Conservation (phyloP, 2,113 vertebrate genomes). For the Pluvialis apricaria region DNA sequence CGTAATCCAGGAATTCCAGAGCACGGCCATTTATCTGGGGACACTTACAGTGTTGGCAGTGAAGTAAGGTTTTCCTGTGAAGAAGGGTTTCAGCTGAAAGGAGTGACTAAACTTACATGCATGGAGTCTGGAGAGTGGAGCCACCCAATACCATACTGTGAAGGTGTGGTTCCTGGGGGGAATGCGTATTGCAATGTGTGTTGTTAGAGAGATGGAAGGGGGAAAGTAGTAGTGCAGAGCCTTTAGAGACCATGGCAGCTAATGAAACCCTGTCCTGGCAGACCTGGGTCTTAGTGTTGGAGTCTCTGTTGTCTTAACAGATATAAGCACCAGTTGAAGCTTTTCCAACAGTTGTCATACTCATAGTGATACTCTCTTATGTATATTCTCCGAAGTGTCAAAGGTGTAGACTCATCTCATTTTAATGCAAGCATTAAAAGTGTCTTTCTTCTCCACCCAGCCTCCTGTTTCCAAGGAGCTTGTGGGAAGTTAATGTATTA, state of each 20-base stretch:
- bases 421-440: neutral
- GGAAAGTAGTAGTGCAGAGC: neutral
- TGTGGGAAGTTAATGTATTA: neutral
- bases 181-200: neutral
- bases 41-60: slow-evolving; percentile 80
- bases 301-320: neutral
- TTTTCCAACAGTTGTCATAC: neutral
- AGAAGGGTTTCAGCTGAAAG: slow-evolving; percentile 81
- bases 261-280: neutral
- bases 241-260: neutral
- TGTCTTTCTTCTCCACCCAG: neutral
- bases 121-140: slow-evolving; percentile 84
- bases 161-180: slow-evolving; percentile 73
- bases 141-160: slow-evolving; percentile 76
- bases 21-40: slow-evolving; percentile 79
- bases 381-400: neutral
- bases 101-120: slow-evolving; percentile 75
- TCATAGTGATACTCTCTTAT: neutral
- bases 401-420: neutral
- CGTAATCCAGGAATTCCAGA: slow-evolving; percentile 80
- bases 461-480: neutral
- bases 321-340: neutral
- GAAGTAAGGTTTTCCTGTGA: slow-evolving; percentile 83
- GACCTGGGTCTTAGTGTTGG: neutral
- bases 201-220: neutral